Evolutionary conservation across 2,888 invertebrate genomes (phyloP), one percentile per base, ranked within the genome.

Genomic region (Pollenia griseotomentosa): DNA sequence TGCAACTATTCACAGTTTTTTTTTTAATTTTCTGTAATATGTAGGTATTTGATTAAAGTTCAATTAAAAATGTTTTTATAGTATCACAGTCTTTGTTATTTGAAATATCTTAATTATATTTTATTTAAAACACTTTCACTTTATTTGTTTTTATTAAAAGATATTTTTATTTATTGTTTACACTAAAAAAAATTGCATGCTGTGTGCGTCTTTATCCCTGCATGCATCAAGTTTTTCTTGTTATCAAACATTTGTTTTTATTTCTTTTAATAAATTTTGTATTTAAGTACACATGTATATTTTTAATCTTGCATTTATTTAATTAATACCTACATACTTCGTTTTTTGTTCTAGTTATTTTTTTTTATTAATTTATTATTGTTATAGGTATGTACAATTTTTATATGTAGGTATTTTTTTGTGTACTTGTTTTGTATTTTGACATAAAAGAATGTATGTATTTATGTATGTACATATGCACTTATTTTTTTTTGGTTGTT

Each of bases 101-200:
- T 57, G 19, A 11, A 33, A 33, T 33, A 33, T 33, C 23, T 23
- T 57, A 8, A 33, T 59, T 59, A 59, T 40, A 59, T 40, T 40
- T 59, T 40, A 16, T 42, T 61, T 42, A 10, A 61, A 61, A 61
- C 65, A 46, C 65, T 65, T 65, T 65, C 44, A 65, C 16, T 65
- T 65, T 65, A 65, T 65, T 19, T 63, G 5, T 16, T 65, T 12
- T 44, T 3, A 1, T 65, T 16, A 44, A 63, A 63, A 44, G 23
- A 65, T 65, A 6, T 46, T 44, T 11, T 65, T 65, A 19, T 44
- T 65, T 65, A 65, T 65, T 65, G 46, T 44, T 44, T 65, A 65
- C 6, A 65, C 19, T 33, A 33, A 33, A 33, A 33, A 33, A 33
- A 33, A 33, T 33, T 33, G 33, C 33, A 33, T 33, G 33, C 33